Conservation (phyloP, 2,797 vertebrate genomes). For the Champsocephalus esox region DNA sequence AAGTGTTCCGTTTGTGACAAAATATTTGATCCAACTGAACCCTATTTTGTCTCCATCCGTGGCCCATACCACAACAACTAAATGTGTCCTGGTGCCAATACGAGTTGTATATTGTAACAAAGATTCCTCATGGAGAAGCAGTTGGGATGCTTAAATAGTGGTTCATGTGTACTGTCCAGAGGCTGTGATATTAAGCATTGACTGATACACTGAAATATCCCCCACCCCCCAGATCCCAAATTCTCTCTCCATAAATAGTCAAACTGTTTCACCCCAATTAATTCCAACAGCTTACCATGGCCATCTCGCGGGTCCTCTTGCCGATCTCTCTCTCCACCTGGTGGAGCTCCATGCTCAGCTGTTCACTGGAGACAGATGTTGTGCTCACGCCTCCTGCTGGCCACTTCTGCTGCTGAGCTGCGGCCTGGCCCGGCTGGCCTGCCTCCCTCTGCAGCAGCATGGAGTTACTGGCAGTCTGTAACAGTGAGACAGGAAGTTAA, state of each 20-base stretch:
- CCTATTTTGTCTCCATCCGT: background rate
- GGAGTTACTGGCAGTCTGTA: conserved; percentile 92
- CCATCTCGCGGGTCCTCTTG: conserved; percentile 96
- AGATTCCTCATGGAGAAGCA: background rate
- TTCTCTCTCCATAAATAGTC: background rate
- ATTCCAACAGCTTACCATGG: conserved; percentile 84
- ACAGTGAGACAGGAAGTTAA: conserved; percentile 26
- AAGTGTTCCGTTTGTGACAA: background rate
- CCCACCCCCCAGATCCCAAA: background rate
- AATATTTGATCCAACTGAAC: conserved; percentile 1
- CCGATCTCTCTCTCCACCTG: conserved; percentile 98
- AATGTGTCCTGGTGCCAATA: background rate
- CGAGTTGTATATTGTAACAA: too few relatives aligned
- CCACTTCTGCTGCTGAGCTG: conserved; percentile 82
- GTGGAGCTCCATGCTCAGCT: conserved; percentile 96
- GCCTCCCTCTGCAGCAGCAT: conserved; percentile 95
- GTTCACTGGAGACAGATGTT: conserved; percentile 91
- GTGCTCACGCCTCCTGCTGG: conserved; percentile 85
- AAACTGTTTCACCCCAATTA: background rate
- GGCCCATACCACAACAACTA: background rate
- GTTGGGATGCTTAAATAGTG: background rate
- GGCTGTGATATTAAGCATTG: background rate
- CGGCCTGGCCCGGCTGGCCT: conserved; percentile 77
- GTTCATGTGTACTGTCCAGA: too few relatives aligned
- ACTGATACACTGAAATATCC: background rate